A percentile compares a stretch with the other conserved stretches of the same genome.
Conservation (phyloP, 2,888 invertebrate species). For the Meiosimyza platycephala region DNA sequence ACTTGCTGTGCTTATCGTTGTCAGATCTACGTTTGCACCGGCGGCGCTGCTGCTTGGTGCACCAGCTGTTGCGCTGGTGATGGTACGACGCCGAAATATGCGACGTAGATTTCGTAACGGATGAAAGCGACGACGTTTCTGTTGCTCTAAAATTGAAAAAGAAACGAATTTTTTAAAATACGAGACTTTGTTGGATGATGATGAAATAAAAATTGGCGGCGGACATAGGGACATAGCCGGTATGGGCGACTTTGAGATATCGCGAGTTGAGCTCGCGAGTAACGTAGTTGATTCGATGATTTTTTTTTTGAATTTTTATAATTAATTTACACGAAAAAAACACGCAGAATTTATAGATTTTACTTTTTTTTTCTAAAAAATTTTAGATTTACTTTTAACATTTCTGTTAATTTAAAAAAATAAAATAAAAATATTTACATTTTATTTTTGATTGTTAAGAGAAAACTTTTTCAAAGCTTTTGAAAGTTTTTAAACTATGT, state of each 20-base stretch:
- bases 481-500: too few relatives aligned
- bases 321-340: too few relatives aligned
- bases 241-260: not conserved
- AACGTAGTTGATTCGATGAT: not conserved
- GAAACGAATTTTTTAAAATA: slow-evolving; percentile 13
- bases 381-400: too few relatives aligned
- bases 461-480: too few relatives aligned
- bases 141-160: slow-evolving; percentile 57
- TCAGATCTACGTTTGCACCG: slow-evolving; percentile 47
- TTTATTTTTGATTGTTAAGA: too few relatives aligned
- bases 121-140: slow-evolving; percentile 66
- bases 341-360: too few relatives aligned
- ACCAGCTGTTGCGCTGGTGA: slow-evolving; percentile 55
- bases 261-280: not conserved
- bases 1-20: slow-evolving; percentile 51
- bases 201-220: too few relatives aligned
- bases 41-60: slow-evolving; percentile 35
- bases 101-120: slow-evolving; percentile 66
- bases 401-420: too few relatives aligned
- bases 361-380: too few relatives aligned
- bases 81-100: slow-evolving; percentile 66
- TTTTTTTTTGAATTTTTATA: too few relatives aligned
- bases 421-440: too few relatives aligned
- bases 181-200: not conserved
- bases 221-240: too few relatives aligned